Evolutionary conservation across 1,140 invertebrate species (phyloP).

Genomic region (Oedothorax gibbosus): DNA sequence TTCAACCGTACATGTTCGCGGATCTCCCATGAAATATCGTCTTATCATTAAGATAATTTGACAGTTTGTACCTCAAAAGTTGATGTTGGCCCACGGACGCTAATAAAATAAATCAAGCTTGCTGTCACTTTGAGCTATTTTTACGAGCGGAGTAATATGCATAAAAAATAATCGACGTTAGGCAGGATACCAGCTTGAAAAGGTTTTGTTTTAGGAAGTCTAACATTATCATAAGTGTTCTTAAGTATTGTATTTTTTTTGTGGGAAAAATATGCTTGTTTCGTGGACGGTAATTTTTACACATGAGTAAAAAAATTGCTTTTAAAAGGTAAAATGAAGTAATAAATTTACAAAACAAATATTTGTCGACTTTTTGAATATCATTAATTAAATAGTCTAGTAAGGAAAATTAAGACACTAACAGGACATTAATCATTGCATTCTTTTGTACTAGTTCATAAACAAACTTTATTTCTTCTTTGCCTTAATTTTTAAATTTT

Average conservation of each 20-base stretch:
- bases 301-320: no score
- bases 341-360: no score
- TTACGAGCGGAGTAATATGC: constrained; percentile 49
- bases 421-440: no score
- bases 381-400: no score
- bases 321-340: no score
- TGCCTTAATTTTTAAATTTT: no score
- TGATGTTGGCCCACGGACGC: constrained; percentile 57
- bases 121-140: constrained; percentile 58
- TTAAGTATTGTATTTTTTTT: constrained; percentile 1
- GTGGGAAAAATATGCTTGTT: constrained; percentile 5
- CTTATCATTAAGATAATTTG: constrained; percentile 60
- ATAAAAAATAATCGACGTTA: constrained; percentile 48
- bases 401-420: no score
- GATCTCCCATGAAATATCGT: constrained; percentile 57
- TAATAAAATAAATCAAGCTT: constrained; percentile 58
- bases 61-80: constrained; percentile 59
- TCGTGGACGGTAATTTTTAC: no score
- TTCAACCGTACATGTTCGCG: constrained; percentile 48
- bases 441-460: no score
- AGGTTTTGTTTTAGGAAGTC: constrained; percentile 11
- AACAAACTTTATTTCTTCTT: no score
- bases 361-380: no score
- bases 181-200: constrained; percentile 1
- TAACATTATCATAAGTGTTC: constrained; percentile 48